Conservation (phyloP, 1,140 invertebrate genomes). For the Pseudomyrmex flavicornis region DNA sequence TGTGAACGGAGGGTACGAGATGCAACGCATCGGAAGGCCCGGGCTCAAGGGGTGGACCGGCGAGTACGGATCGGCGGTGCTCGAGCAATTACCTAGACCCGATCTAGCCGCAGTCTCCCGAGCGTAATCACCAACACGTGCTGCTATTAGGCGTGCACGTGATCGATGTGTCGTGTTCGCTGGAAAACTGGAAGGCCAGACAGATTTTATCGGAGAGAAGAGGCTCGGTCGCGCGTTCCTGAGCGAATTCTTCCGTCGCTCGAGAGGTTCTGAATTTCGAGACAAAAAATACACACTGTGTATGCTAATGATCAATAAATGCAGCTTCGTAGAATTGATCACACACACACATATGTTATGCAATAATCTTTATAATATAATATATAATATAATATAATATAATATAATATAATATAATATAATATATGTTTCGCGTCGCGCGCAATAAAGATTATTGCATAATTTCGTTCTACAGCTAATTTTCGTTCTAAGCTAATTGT, state of each 20-base stretch:
- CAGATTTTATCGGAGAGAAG: constrained; percentile 67
- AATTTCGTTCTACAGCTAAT: too few relatives aligned
- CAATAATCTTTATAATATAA: too few relatives aligned
- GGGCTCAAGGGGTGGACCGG: constrained; percentile 17
- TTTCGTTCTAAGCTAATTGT: too few relatives aligned
- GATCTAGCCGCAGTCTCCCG: constrained; percentile 79
- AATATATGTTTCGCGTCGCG: too few relatives aligned
- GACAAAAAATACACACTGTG: neutral
- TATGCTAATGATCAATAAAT: neutral
- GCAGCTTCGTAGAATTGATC: too few relatives aligned
- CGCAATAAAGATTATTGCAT: too few relatives aligned
- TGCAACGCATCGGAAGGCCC: constrained; percentile 58
- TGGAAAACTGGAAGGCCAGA: constrained; percentile 63
- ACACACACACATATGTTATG: too few relatives aligned
- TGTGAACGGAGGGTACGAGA: constrained; percentile 33
- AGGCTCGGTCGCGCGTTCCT: constrained; percentile 27
- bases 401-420: too few relatives aligned
- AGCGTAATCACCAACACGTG: constrained; percentile 82
- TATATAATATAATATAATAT: too few relatives aligned
- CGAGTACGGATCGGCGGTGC: constrained; percentile 60
- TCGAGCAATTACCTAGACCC: constrained; percentile 81
- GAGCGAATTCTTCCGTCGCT: neutral
- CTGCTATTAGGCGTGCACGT: constrained; percentile 81
- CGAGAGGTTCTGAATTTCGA: neutral
- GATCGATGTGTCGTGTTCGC: constrained; percentile 77